Base-by-base conservation (phyloP, 2,888 invertebrate species). In the Anorthoa munda region DNA sequence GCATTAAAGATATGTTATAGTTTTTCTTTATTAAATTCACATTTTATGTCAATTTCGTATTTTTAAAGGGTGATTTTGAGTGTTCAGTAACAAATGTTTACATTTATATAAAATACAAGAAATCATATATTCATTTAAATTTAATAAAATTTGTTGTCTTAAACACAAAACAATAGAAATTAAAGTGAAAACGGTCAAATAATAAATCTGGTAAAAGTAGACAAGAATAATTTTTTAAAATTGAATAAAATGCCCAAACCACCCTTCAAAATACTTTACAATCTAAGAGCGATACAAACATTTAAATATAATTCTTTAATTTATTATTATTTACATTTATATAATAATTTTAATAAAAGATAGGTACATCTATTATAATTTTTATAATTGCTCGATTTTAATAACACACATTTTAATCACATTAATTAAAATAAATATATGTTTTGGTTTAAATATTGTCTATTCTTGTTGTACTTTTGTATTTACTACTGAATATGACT, bases 1-100 rank as follows among this genome's bases (percentile, higher is more conserved):
- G 60, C 56, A 66, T 80, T 85, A 78, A 46, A 85, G 85, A 86
- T 85, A 85, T 85, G 85, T 86, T 82, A 82, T 48, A 81, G 31
- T 84, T 64, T 83, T 74, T 31, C 4, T 18, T 45, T 39, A 60
- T 60, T 77, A 74, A 82, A 84, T 86, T 86, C 87, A 82, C 78
- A 78, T 78, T 79, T 82, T 64, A 83, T 79, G 70, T 80, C 39
- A 81, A 77, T 75, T 77, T 72, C 53, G 18, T 53, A 72, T 74
- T 72, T 51, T 18, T 50, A 51, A 71, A 81, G 66, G 68, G 66
- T 81, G 67, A 45, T 79, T 70, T 58, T 58, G 12, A 17, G 13
- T 61, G 17, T 39, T n/a, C 4, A 13, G 17, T 4, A 31, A 11
- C 45, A 9, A 4, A 73, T 9, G 4, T 31, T n/a, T 45, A 39